Evolutionary conservation across 2,113 vertebrate genomes (phyloP), one percentile per base, ranked within the genome.

Genomic region (Callithrix jacchus): DNA sequence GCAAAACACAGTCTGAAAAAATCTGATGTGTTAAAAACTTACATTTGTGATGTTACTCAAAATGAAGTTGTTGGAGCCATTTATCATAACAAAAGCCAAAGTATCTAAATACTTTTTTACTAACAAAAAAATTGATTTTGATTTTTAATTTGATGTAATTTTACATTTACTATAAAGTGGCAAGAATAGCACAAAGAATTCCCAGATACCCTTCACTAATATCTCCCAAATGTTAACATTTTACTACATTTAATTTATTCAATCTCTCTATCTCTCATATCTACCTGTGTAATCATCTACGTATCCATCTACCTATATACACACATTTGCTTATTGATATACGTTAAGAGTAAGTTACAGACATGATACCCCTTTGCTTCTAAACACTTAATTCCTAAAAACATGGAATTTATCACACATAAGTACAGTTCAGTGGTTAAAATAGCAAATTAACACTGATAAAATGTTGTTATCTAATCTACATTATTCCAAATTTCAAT

Each of bases 131-230:
- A 94, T 76, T 96, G 71, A 76, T 93, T 93, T 77, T 70, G 68
- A 84, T 71, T 92, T 96, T 96, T 87, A 93, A 91, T 73, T 82
- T 66, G 23, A 83, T 12, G 7, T 87, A 89, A 79, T 90, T 95
- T 95, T 21, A 79, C 25, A 90, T 90, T 94, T 87, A 92, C 13
- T 61, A 2, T 89, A 49, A 76, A 91, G 14, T 94, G 71, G 7
- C 40, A 86, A 89, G 32, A 87, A 30, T n/a, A 71, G 11, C 61
- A 73, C 27, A 42, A 87, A 79, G 35, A 74, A 61, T 95, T 73
- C 42, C 52, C 14, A 3, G 61, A 37, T 73, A 7, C 13, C 11
- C 25, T 84, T 87, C 32, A 52, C 25, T 13, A 68, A 58, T 37
- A 8, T 61, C 45, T 30, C 5, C 23, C 45, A 68, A 52, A 89